phyloP scores from a whole-genome alignment of 2,113 vertebrate genomes.

The Stomatorhinus ivindoensis region DNA sequence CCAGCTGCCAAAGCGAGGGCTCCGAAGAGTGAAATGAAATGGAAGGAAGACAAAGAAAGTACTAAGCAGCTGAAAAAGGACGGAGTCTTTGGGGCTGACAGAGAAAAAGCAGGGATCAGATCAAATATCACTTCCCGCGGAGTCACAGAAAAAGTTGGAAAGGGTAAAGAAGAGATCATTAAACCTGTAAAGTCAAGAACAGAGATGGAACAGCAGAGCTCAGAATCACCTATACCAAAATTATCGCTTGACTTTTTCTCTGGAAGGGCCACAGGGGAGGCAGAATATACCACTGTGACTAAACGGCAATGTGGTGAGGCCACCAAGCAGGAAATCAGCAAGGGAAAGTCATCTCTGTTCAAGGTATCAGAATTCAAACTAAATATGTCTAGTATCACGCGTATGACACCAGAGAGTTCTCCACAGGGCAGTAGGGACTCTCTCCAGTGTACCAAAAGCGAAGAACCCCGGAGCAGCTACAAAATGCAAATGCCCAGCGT shows the following conservation, averaged over 20 bases:
- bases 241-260: constrained; percentile 47
- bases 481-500: constrained; percentile 60
- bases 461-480: constrained; percentile 51
- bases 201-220: constrained; percentile 51
- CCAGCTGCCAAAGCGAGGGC: constrained; percentile 40
- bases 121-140: constrained; percentile 42
- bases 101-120: constrained; percentile 24
- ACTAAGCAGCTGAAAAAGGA: constrained; percentile 36
- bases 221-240: constrained; percentile 44
- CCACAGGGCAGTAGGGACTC: constrained; percentile 44
- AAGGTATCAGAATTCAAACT: constrained; percentile 68
- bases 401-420: constrained; percentile 56
- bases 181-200: constrained; percentile 48
- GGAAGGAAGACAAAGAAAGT: constrained; percentile 37
- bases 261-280: constrained; percentile 40
- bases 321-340: constrained; percentile 21
- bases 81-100: constrained; percentile 27
- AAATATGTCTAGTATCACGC: constrained; percentile 59
- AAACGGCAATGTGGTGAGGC: neutral
- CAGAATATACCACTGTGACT: constrained; percentile 23
- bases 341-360: constrained; percentile 63
- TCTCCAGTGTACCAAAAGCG: constrained; percentile 43
- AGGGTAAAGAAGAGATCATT: constrained; percentile 19
- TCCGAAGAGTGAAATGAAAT: constrained; percentile 57
- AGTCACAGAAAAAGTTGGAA: constrained; percentile 45